Evolutionary conservation across 1,140 invertebrate genomes (phyloP).

Genomic region (Pogonomyrmex barbatus): DNA sequence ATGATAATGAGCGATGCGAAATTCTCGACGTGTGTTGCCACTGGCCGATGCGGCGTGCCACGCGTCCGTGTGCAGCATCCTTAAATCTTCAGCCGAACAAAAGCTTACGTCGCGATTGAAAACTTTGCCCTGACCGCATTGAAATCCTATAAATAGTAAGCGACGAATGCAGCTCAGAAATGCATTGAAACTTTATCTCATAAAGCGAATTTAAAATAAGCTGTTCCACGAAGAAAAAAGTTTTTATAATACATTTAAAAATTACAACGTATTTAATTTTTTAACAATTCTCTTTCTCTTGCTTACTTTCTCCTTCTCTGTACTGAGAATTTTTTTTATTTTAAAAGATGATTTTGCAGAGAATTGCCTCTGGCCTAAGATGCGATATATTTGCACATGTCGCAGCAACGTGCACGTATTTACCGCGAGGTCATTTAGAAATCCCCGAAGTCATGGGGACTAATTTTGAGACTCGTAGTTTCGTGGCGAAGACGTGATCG

Average conservation of each 20-base stretch:
- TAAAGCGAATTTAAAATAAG: background rate
- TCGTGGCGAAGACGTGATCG: slow-evolving; percentile 66
- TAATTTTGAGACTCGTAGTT: slow-evolving; percentile 64
- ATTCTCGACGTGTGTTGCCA: slow-evolving; percentile 68
- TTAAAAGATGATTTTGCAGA: background rate
- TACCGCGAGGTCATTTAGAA: background rate
- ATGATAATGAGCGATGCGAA: slow-evolving; percentile 75
- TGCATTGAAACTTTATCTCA: slow-evolving; percentile 17
- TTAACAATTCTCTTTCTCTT: background rate
- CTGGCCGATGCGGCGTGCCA: slow-evolving; percentile 43
- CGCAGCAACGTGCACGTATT: background rate
- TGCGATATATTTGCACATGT: slow-evolving; percentile 24
- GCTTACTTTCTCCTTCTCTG: background rate
- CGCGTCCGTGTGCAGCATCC: slow-evolving; percentile 62
- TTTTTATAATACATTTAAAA: background rate
- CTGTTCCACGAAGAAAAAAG: background rate
- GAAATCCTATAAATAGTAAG: slow-evolving; percentile 9
- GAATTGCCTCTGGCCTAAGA: background rate
- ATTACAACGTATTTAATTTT: background rate
- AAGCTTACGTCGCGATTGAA: slow-evolving; percentile 45
- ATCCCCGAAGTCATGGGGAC: slow-evolving; percentile 39
- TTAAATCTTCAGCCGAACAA: slow-evolving; percentile 64
- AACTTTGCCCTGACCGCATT: slow-evolving; percentile 24
- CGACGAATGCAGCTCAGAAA: background rate
- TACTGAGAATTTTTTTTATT: background rate